These are phyloP conservation scores for Mesorhabditis spiculigera DNA, from an alignment of 2,888 invertebrate species.

Conservation along the genomic window DNA sequence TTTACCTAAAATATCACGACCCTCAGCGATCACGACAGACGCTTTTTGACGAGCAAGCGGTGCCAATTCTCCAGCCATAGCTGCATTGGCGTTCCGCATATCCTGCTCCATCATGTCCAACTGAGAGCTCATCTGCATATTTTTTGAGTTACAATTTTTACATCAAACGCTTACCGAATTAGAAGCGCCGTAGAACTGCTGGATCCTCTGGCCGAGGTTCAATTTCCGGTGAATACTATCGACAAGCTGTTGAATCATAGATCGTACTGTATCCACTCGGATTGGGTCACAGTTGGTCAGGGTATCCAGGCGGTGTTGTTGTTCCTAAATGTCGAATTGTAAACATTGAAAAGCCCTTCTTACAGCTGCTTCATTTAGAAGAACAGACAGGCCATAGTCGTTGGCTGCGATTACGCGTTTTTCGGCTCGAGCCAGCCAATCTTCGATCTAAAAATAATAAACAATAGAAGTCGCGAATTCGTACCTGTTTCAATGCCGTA, in stretches of 20 bases:
- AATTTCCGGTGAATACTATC: slow-evolving; percentile 15
- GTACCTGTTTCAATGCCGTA: background rate
- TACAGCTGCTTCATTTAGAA: slow-evolving; percentile 36
- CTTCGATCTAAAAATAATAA: slow-evolving; percentile 21
- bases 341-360: slow-evolving; percentile 1
- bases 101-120: slow-evolving; percentile 49
- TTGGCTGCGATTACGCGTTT: slow-evolving; percentile 35
- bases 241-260: slow-evolving; percentile 10
- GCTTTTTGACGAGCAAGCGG: slow-evolving; percentile 53
- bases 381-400: slow-evolving; percentile 29
- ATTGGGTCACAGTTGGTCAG: background rate
- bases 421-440: slow-evolving; percentile 34
- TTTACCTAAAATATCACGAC: slow-evolving; percentile 37
- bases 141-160: background rate
- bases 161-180: slow-evolving; percentile 16
- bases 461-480: background rate
- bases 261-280: background rate
- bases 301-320: background rate
- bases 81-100: slow-evolving; percentile 46
- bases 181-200: slow-evolving; percentile 25
- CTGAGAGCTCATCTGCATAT: slow-evolving; percentile 42
- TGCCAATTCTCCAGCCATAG: slow-evolving; percentile 52
- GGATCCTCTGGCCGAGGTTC: slow-evolving; percentile 12
- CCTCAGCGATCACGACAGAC: slow-evolving; percentile 42
- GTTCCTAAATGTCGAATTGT: background rate